Evolutionary conservation across 2,797 vertebrate species (phyloP), one percentile per base, ranked within the genome.

Genomic region (Molossus molossus): DNA sequence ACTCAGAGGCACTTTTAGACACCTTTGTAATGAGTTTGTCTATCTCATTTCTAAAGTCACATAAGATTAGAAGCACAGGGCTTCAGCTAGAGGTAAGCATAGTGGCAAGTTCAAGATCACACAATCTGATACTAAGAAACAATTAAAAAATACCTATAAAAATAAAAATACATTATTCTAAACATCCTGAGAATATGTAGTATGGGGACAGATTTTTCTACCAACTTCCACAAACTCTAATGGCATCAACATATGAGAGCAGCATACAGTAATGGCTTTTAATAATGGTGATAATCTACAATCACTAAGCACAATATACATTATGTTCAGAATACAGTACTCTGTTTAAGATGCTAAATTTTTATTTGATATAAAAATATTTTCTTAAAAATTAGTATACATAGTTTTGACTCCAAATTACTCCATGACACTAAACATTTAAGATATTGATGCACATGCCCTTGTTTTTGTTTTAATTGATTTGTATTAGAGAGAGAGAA

Each of bases 341-440:
- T 84, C 45, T 80, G 25, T 91, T 75, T 93, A 84, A 45, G 67
- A 81, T 65, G 9, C 13, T 89, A 9, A 48, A 53, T 87, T 79
- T 91, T n/a, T 50, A 81, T 40, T 87, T 76, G 23, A 84, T 64
- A 76, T 55, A 75, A 81, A 92, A 75, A 48, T 50, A 89, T 70
- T 81, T 89, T 9, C 87, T 48, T 72, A 70, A 65, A 87, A 86
- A 50, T 76, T 21, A 77, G 53, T 60, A 72, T 62, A 48, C 3
- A 90, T 33, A 84, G 81, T 65, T 75, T 75, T 77, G 6, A 87
- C 64, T 25, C n/a, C n/a, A 62, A 88, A 93, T 85, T 27, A 81
- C 20, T 81, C 17, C 27, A n/a, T 29, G 20, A 53, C 3, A 85
- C 25, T 77, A 94, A 58, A 85, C 18, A 88, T 67, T 90, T 72